Conservation (phyloP, 2,113 vertebrate genomes). For the Erinaceus europaeus region DNA sequence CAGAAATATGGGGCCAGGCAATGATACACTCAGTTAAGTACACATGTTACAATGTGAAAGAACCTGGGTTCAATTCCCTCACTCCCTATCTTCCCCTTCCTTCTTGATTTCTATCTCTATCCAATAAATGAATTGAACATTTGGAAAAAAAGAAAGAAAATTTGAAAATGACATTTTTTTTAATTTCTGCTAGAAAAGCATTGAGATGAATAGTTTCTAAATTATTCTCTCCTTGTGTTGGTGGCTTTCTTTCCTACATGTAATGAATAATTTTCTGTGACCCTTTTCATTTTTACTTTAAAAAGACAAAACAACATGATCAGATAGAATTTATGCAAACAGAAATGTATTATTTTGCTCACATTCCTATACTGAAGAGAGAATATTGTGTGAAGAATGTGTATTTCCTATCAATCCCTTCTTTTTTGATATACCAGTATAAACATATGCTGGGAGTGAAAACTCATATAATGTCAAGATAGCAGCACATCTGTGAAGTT, state of each 20-base stretch:
- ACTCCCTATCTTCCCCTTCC: no score
- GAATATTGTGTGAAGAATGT: conserved; percentile 26
- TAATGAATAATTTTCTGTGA: conserved; percentile 34
- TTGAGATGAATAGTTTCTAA: conserved; percentile 15
- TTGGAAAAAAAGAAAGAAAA: no score
- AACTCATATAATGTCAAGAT: conserved; percentile 2
- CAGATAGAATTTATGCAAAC: conserved; percentile 28
- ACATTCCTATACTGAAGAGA: conserved; percentile 21
- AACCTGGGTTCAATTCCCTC: no score
- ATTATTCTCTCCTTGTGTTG: neutral
- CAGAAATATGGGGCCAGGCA: no score
- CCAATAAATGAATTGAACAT: no score
- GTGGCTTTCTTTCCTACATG: conserved; percentile 28
- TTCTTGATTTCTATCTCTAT: no score
- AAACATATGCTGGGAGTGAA: neutral
- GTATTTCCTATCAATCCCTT: conserved; percentile 17
- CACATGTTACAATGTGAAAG: no score
- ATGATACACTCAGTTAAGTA: no score
- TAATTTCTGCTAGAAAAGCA: no score
- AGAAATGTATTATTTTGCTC: conserved; percentile 1
- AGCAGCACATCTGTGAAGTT: neutral
- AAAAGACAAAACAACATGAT: conserved; percentile 32
- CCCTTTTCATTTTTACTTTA: conserved; percentile 34
- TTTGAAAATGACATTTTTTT: neutral
- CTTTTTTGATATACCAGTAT: neutral